Base-by-base conservation (phyloP, 1,140 invertebrate species). In the Trachymyrmex cornetzi region DNA sequence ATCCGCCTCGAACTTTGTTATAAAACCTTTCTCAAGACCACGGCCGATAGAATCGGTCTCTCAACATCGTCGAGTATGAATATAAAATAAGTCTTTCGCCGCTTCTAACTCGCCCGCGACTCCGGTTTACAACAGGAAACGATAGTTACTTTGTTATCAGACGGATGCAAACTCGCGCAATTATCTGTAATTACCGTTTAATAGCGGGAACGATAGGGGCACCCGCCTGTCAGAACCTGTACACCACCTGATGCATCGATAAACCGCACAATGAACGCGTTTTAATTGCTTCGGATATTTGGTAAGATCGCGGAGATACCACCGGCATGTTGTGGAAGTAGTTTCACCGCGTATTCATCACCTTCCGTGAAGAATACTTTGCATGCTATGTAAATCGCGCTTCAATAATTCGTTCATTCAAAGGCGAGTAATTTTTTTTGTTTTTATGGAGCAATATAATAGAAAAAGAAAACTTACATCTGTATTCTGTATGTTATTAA, bases 161-260 rank as follows among this genome's bases (percentile, higher is more conserved):
- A 88, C 88, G 86, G 79, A 91, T 86, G 88, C 81, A 89, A 88
- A 89, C 84, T 82, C 86, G 57, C 79, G 81, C 89, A 91, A 92
- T 92, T 92, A 92, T 82, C 91, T 77, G 67, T 92, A 92, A 92
- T 92, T 91, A 89, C 66, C 85, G 87, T 92, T 92, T 91, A 92
- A 92, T 92, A 74, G 80, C 87, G 75, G 86, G 53, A 82, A 50
- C 30, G 63, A 72, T 57, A 71, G 75, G 63, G 63, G 61, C 81
- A 86, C 64, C 89, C 77, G 86, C 86, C 86, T 85, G 57, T 89
- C 89, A 85, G 72, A 87, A 50, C 22, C 55, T 22, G 38, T 75
- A 61, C 12, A 27, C 69, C 38, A 84, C 55, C 66, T 74, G 85
- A 90, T 84, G 55, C 89, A 84, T 89, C 89, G 89, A 90, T 89